Evolutionary conservation across 2,113 vertebrate species (phyloP).

Genomic region (Corvus moneduloides): DNA sequence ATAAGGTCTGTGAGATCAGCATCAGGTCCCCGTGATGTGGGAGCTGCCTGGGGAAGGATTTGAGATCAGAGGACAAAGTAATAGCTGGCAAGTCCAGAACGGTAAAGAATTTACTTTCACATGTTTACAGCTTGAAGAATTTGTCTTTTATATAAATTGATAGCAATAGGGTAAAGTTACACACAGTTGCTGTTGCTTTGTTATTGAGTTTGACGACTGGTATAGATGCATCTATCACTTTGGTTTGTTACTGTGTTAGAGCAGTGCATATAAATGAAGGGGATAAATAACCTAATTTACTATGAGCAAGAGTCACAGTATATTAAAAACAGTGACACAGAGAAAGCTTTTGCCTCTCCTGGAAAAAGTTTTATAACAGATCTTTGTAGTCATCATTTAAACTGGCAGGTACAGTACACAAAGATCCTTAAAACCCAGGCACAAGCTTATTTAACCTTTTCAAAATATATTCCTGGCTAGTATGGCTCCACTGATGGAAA

Average conservation of each 20-base stretch:
- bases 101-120: neutral
- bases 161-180: conserved; percentile 12
- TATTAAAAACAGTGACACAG: conserved; percentile 31
- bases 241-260: conserved; percentile 22
- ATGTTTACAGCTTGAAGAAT: neutral
- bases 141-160: conserved; percentile 47
- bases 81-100: neutral
- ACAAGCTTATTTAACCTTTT: conserved; percentile 15
- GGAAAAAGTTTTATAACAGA: conserved; percentile 37
- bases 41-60: neutral
- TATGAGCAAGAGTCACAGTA: neutral
- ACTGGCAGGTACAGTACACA: conserved; percentile 29
- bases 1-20: neutral
- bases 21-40: neutral
- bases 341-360: conserved; percentile 8
- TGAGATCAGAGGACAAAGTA: conserved; percentile 17
- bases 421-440: neutral
- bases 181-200: conserved; percentile 13
- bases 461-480: neutral
- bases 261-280: conserved; percentile 34
- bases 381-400: conserved; percentile 49
- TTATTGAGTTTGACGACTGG: conserved; percentile 12
- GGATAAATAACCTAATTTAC: conserved; percentile 60
- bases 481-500: neutral
- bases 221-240: conserved; percentile 36